Evolutionary conservation across 2,797 vertebrate species (phyloP), one percentile per base, ranked within the genome.

Genomic region (Prionace glauca): DNA sequence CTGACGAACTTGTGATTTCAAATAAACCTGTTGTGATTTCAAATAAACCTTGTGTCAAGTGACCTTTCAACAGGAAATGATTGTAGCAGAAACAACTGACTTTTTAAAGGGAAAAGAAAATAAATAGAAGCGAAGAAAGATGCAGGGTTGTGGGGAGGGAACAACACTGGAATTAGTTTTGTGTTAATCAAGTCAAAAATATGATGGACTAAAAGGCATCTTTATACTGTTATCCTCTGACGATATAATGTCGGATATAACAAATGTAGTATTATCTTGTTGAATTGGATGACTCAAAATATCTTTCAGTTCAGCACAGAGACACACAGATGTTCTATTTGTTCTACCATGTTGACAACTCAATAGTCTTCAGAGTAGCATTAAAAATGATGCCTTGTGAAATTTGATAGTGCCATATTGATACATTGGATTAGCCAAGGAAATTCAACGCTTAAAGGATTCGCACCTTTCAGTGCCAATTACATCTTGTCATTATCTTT

Each of bases 391-490:
- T 71, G 41, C 67, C 36, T 69, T 45, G n/a, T 72, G 91, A 69
- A 94, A 94, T 94, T 94, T 72, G 91, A 94, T 94, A 71, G 65
- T 45, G 62, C 8, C 65, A 94, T 22, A 45, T 93, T 93, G 62
- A 94, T 69, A 94, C 62, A 69, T 26, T 71, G 65, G 65, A 29
- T 94, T 71, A 71, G 65, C 41, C 91, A 69, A 71, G 36, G 36
- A 94, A 94, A 71, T 67, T 72, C 24, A 71, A 41, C 45, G 26
- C 69, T 41, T 41, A 45, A 45, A 50, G 92, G 67, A 41, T 94
- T 72, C 92, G 11, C 62, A 45, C 36, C 36, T 45, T 94, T 67
- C 65, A 94, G 22, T 41, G n/a, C 16, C 29, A 93, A 69, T 72
- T 72, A 71, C 67, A 71, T 50, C 10, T 45, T 41, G n/a, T 71